phyloP scores from a whole-genome alignment of 2,113 vertebrate genomes.

The Tretioscincus oriximinensis region DNA sequence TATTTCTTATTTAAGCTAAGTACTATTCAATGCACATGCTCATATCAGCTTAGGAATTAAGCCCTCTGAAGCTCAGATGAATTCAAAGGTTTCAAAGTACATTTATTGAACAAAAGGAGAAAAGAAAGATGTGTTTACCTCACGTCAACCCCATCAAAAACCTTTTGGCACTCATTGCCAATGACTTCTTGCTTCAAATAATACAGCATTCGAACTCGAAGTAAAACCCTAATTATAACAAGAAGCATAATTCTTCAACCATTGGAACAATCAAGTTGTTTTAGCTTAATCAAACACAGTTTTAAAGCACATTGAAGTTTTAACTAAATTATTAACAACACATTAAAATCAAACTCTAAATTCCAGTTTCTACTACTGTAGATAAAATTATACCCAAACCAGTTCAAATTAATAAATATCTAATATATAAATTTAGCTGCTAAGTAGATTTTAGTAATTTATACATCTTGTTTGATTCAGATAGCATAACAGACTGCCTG shows the following conservation, averaged over 20 bases:
- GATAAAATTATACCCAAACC: not conserved
- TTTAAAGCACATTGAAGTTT: not conserved
- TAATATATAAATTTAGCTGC: no score
- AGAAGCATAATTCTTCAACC: constrained; percentile 15
- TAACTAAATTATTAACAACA: not conserved
- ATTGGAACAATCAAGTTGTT: not conserved
- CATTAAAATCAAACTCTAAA: not conserved
- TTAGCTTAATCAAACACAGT: not conserved
- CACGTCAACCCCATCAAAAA: constrained; percentile 88
- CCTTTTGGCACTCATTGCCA: constrained; percentile 87
- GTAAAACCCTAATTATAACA: constrained; percentile 83
- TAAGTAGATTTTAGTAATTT: not conserved
- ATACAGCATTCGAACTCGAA: constrained; percentile 98
- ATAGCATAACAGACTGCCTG: not conserved
- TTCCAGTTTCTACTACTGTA: not conserved
- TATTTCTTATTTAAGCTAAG: constrained; percentile 18
- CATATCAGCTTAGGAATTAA: not conserved
- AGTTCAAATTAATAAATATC: no score
- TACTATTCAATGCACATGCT: not conserved
- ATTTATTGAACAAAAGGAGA: constrained; percentile 11
- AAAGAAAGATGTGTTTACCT: constrained; percentile 77
- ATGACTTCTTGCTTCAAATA: constrained; percentile 99
- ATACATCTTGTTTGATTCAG: not conserved
- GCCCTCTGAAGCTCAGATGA: not conserved
- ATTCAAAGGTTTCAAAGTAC: not conserved